These are phyloP conservation scores for Clarias magur DNA, from an alignment of 2,113 vertebrate species.

Conservation along the genomic window DNA sequence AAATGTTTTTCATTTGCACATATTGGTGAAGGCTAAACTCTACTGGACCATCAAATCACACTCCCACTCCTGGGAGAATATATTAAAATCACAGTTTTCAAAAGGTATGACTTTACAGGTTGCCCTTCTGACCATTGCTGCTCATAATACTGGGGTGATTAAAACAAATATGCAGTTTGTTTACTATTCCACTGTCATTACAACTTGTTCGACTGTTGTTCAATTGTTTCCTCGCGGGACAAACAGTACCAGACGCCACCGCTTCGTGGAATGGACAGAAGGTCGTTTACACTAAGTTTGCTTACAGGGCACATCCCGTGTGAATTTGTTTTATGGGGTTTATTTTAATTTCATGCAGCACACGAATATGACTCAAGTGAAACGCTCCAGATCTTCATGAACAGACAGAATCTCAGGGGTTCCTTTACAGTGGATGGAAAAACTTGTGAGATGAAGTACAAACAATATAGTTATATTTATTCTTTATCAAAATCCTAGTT, in stretches of 20 bases:
- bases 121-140: neutral
- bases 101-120: neutral
- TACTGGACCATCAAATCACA: neutral
- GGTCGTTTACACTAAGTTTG: neutral
- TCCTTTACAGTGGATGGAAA: neutral
- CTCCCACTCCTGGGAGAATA: neutral
- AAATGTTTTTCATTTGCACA: neutral
- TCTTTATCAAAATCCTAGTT: neutral
- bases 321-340: neutral
- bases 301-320: neutral
- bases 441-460: neutral
- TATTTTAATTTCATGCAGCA: neutral
- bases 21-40: neutral
- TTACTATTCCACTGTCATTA: neutral
- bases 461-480: neutral
- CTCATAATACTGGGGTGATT: neutral
- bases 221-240: neutral
- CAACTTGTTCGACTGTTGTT: neutral
- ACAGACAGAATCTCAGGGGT: neutral
- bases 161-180: neutral
- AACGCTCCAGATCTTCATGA: neutral
- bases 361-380: neutral
- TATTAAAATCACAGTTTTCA: neutral
- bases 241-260: neutral
- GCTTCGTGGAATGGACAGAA: neutral